phyloP scores from a whole-genome alignment of 1,140 invertebrate species.

The Pissodes strobi region DNA sequence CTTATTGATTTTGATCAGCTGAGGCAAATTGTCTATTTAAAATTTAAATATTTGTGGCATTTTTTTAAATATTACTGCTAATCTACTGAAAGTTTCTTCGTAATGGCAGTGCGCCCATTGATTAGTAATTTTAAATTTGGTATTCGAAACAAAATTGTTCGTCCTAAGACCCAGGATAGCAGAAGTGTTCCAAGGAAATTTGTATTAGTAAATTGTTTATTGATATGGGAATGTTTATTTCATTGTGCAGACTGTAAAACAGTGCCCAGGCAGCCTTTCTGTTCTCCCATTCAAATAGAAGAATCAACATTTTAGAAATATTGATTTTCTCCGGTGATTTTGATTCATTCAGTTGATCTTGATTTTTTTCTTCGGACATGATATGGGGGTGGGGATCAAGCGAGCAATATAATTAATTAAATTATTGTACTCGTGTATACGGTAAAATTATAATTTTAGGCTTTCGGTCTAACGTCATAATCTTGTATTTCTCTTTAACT shows the following conservation, averaged over 20 bases:
- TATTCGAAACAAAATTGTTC: too few relatives aligned
- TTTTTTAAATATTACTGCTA: slow-evolving; percentile 6
- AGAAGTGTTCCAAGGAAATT: neutral
- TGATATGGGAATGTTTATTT: too few relatives aligned
- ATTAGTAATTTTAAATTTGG: slow-evolving; percentile 2
- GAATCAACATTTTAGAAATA: too few relatives aligned
- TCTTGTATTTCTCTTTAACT: too few relatives aligned
- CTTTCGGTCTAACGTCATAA: too few relatives aligned
- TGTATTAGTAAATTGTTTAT: too few relatives aligned
- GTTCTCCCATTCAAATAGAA: neutral
- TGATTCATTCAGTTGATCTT: too few relatives aligned
- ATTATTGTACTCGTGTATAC: too few relatives aligned
- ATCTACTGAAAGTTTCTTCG: neutral
- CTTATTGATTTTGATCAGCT: slow-evolving; percentile 22
- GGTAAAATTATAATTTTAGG: too few relatives aligned
- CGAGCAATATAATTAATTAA: too few relatives aligned
- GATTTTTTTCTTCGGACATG: too few relatives aligned
- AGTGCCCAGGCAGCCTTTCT: neutral
- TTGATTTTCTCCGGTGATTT: slow-evolving; percentile 1
- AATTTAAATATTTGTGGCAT: slow-evolving; percentile 10
- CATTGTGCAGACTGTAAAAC: neutral
- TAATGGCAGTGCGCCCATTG: neutral
- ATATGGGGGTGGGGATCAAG: too few relatives aligned
- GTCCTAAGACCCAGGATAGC: slow-evolving; percentile 3
- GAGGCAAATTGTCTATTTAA: slow-evolving; percentile 9